These are phyloP conservation scores for Tenthredo livida DNA, from an alignment of 2,888 invertebrate genomes.

Conservation along the genomic window DNA sequence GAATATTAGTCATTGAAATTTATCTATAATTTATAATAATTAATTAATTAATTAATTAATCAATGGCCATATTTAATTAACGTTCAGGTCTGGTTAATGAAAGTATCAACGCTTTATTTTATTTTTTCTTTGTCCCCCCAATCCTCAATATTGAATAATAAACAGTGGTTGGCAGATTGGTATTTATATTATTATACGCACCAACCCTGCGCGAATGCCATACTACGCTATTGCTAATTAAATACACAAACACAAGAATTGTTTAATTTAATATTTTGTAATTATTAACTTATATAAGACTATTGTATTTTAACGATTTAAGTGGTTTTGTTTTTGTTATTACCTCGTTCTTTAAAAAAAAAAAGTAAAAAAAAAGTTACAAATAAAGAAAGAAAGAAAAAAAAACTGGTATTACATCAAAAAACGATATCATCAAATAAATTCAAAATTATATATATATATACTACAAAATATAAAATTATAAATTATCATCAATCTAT, in stretches of 20 bases:
- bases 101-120: conserved; percentile 51
- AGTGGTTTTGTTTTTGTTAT: conserved; percentile 48
- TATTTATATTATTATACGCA: conserved; percentile 39
- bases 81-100: conserved; percentile 51
- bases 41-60: conserved; percentile 28
- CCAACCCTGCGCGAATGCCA: conserved; percentile 49
- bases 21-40: conserved; percentile 49
- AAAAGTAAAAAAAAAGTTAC: neutral
- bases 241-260: conserved; percentile 39
- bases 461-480: neutral
- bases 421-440: neutral
- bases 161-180: conserved; percentile 35
- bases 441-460: neutral
- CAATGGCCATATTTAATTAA: conserved; percentile 48
- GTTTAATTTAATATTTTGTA: conserved; percentile 68
- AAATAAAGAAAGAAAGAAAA: neutral
- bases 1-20: conserved; percentile 48
- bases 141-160: neutral
- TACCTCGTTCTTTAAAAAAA: conserved; percentile 25
- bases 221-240: conserved; percentile 46
- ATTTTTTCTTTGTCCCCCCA: neutral
- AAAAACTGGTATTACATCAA: conserved; percentile 8
- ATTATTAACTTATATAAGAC: conserved; percentile 70
- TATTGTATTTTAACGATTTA: conserved; percentile 54
- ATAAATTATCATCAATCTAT: neutral